phyloP scores from a whole-genome alignment of 2,113 vertebrate species.

The Gadus chalcogrammus region DNA sequence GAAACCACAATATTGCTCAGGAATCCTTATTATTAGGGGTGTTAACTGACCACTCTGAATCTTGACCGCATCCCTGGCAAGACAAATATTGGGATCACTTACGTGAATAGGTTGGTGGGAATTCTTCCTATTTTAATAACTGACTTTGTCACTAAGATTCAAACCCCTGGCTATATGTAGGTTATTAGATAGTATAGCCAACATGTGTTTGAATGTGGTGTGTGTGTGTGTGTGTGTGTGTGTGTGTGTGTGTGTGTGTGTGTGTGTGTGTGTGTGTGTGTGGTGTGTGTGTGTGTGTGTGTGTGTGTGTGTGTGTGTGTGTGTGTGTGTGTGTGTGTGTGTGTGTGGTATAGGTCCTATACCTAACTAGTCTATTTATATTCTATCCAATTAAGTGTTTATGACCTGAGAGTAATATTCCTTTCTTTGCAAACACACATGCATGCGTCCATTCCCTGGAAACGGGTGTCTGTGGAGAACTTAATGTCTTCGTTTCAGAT shows the following conservation, averaged over 20 bases:
- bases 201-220: too few species aligned
- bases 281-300: not conserved
- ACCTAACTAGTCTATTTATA: conserved; percentile 39
- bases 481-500: conserved; percentile 33
- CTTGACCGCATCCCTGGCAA: not conserved
- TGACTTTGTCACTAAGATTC: too few species aligned
- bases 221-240: not conserved
- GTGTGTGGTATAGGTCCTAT: conserved; percentile 38
- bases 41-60: not conserved
- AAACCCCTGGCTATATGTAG: too few species aligned
- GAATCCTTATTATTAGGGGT: conserved; percentile 42
- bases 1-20: conserved; percentile 55
- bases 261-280: not conserved
- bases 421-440: conserved; percentile 20
- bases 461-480: conserved; percentile 28
- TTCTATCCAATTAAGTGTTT: conserved; percentile 49
- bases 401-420: conserved; percentile 28
- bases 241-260: too few species aligned
- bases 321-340: not conserved
- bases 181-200: too few species aligned
- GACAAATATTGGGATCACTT: too few species aligned
- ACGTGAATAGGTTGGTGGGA: too few species aligned
- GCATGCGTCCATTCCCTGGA: conserved; percentile 48
- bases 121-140: too few species aligned
- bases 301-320: too few species aligned